These are phyloP conservation scores for Stegostoma tigrinum DNA, from an alignment of 2,113 vertebrate genomes.

Conservation along the genomic window DNA sequence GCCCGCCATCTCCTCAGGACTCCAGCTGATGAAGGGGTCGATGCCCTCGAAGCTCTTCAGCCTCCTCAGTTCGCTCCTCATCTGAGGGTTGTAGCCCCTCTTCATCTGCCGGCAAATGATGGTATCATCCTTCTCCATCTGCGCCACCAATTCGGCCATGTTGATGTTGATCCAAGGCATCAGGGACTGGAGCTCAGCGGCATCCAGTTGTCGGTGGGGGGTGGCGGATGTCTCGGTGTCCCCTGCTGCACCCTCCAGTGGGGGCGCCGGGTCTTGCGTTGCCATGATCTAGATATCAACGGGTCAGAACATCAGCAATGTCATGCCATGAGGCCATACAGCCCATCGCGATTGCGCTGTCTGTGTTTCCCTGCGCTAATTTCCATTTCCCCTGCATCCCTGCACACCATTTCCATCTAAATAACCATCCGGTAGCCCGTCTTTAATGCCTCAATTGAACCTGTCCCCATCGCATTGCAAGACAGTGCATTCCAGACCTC, in stretches of 20 bases:
- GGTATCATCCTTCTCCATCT: rapidly evolving
- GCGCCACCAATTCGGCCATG: not conserved
- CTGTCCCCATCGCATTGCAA: too few relatives aligned
- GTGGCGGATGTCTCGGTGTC: not conserved
- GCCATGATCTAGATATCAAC: not conserved
- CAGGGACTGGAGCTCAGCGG: rapidly evolving
- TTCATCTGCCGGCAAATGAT: not conserved
- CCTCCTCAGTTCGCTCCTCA: conserved; percentile 41
- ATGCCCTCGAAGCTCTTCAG: conserved; percentile 37
- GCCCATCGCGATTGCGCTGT: too few relatives aligned
- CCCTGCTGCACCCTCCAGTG: rapidly evolving
- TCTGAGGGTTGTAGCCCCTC: not conserved
- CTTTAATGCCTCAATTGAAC: too few relatives aligned
- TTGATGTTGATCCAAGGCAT: not conserved
- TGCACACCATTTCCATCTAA: too few relatives aligned
- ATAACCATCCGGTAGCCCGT: too few relatives aligned
- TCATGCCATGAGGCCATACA: too few relatives aligned
- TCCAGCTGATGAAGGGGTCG: not conserved
- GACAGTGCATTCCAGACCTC: too few relatives aligned
- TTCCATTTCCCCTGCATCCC: too few relatives aligned
- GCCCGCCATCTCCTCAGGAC: conserved; percentile 41
- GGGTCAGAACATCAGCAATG: too few relatives aligned
- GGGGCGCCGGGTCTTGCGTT: not conserved
- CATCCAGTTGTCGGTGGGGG: not conserved
- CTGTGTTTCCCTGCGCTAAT: too few relatives aligned